Evolutionary conservation across 1,140 invertebrate species (phyloP), one percentile per base, ranked within the genome.

Genomic region (Mya arenaria): DNA sequence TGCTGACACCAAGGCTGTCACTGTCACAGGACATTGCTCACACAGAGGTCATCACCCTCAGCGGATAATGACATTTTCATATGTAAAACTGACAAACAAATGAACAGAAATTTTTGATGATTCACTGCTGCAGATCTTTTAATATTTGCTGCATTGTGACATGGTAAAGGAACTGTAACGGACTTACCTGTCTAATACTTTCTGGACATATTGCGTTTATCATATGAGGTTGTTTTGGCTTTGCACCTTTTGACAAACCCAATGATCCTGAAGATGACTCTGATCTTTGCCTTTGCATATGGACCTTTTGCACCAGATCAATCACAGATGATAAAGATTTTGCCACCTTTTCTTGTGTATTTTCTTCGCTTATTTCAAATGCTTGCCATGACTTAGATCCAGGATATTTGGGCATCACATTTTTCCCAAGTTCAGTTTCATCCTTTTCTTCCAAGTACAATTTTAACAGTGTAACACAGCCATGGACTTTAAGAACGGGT

Each of bases 171-270:
- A 52, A 52, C 25, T n/a, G 25, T 23, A 23, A n/a, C 48, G 2
- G 4, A 52, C 25, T 52, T 63, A 75, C 73, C 73, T 75, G 58
- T 65, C 73, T 62, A 15, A 75, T 55, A 48, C 23, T 19, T 6
- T 75, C 73, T 32, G 73, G 73, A 39, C 56, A 44, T 0, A 75
- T 23, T n/a, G 56, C n/a, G n/a, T n/a, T 13, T 2, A 39, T 23
- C 41, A 63, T 62, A 17, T 8, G 17, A 13, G n/a, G 39, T 17
- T 63, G 32, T 41, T 32, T 41, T 23, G 56, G 72, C 19, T n/a
- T 23, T n/a, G 37, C 23, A 48, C 13, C 44, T 48, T 13, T 13
- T 62, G 32, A 2, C 15, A 28, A 34, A 17, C 15, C 3, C 32
- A 28, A 5, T 3, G 60, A 34, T 30, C 23, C 4, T 62, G 60